Conservation (phyloP, 2,888 invertebrate genomes). For the Clivina fossor region DNA sequence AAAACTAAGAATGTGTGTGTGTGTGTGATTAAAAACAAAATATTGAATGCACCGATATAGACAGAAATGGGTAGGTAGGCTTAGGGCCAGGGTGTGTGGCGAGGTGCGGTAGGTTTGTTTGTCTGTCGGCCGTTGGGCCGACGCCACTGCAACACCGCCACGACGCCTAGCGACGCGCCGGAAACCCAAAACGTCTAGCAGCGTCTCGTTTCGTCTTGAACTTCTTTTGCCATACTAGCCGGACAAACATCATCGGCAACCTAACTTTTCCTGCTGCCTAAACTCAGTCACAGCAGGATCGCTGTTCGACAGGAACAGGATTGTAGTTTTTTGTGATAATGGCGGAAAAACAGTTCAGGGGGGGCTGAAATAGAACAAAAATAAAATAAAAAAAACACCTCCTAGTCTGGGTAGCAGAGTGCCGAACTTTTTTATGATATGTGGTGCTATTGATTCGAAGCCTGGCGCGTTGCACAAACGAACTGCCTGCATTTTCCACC, state of each 20-base stretch:
- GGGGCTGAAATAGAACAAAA: neutral
- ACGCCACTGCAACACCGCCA: slow-evolving; percentile 14
- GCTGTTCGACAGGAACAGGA: too few species aligned
- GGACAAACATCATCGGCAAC: too few species aligned
- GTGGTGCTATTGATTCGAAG: slow-evolving; percentile 32
- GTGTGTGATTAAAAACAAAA: too few species aligned
- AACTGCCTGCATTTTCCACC: too few species aligned
- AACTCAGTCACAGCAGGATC: too few species aligned
- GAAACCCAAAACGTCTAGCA: neutral
- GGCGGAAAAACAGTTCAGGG: neutral
- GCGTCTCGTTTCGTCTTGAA: too few species aligned
- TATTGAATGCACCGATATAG: neutral
- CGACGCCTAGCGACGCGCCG: slow-evolving; percentile 5
- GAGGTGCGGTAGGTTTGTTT: slow-evolving; percentile 13
- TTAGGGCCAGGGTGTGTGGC: slow-evolving; percentile 35
- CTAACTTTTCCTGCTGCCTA: too few species aligned
- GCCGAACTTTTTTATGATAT: slow-evolving; percentile 27
- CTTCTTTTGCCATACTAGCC: too few species aligned
- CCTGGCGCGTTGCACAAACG: too few species aligned
- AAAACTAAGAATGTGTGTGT: too few species aligned
- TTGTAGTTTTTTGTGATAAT: too few species aligned
- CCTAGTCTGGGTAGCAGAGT: neutral
- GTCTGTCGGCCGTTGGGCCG: slow-evolving; percentile 10
- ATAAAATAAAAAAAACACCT: neutral
- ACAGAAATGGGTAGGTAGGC: slow-evolving; percentile 13